Percentiles rank a stretch among this genome's conserved stretches.
Conservation (phyloP, 2,888 invertebrate species). For the Himalopsyche tibetana region DNA sequence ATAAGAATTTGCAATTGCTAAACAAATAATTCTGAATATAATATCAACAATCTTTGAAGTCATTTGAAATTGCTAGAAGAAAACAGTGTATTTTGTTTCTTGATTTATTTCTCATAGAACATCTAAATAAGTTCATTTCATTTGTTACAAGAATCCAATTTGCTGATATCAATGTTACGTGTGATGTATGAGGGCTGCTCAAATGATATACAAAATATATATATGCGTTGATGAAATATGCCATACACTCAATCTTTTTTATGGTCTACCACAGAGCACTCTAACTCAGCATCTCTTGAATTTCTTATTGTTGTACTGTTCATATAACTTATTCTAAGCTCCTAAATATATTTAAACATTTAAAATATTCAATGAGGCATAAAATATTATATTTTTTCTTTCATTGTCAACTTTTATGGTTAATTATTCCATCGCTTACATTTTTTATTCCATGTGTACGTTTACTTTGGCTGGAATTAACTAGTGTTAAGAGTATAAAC, state of each 20-base stretch:
- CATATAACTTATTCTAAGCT: too few species aligned
- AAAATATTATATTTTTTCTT: too few species aligned
- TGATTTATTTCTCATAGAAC: neutral
- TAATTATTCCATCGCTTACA: too few species aligned
- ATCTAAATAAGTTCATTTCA: constrained; percentile 27
- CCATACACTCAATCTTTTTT: constrained; percentile 15
- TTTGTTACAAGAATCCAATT: constrained; percentile 23
- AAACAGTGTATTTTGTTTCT: neutral
- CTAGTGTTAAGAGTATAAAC: too few species aligned
- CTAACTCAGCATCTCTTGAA: neutral
- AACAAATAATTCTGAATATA: too few species aligned
- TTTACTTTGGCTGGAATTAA: too few species aligned
- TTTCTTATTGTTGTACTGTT: too few species aligned
- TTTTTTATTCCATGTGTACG: too few species aligned
- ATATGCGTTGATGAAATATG: constrained; percentile 28
- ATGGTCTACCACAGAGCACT: constrained; percentile 1
- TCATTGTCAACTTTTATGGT: too few species aligned
- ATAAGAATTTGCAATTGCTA: too few species aligned
- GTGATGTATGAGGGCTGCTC: neutral
- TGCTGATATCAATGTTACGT: neutral
- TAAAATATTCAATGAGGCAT: too few species aligned
- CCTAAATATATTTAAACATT: too few species aligned
- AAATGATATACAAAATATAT: neutral
- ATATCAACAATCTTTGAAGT: neutral
- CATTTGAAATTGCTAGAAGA: neutral